A percentile compares a stretch with the other conserved stretches of the same genome.
Conservation (phyloP, 1,140 invertebrate genomes). For the Radopholus similis region DNA sequence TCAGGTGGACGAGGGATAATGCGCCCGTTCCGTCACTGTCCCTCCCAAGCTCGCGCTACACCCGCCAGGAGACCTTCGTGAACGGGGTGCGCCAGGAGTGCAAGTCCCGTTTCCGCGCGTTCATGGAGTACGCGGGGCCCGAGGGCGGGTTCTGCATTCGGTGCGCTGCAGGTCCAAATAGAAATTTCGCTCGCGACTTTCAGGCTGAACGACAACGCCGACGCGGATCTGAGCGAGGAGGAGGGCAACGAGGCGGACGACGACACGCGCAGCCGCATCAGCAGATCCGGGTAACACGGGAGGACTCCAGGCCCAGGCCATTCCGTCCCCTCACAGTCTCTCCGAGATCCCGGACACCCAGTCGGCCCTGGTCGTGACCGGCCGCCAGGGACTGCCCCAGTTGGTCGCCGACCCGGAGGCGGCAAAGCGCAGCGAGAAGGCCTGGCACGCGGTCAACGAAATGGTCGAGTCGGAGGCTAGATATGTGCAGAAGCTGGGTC, state of each 20-base stretch:
- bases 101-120: constrained; percentile 47
- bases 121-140: constrained; percentile 48
- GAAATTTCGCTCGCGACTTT: not conserved
- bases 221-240: constrained; percentile 44
- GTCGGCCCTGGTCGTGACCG: constrained; percentile 37
- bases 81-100: constrained; percentile 34
- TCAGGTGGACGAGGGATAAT: constrained; percentile 18
- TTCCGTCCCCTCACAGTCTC: constrained; percentile 15
- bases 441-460: constrained; percentile 50
- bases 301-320: not conserved
- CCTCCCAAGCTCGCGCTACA: constrained; percentile 32
- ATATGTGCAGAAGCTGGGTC: constrained; percentile 45
- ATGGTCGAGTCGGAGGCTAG: constrained; percentile 45
- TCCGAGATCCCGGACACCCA: constrained; percentile 41
- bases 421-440: constrained; percentile 34
- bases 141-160: constrained; percentile 41
- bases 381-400: constrained; percentile 1
- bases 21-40: not conserved
- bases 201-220: constrained; percentile 39
- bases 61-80: constrained; percentile 44
- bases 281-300: constrained; percentile 24
- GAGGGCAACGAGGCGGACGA: constrained; percentile 42
- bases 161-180: not conserved
- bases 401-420: not conserved
- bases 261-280: constrained; percentile 35